Evolutionary conservation across 2,888 invertebrate species (phyloP).

Genomic region (Zonitis immaculata): DNA sequence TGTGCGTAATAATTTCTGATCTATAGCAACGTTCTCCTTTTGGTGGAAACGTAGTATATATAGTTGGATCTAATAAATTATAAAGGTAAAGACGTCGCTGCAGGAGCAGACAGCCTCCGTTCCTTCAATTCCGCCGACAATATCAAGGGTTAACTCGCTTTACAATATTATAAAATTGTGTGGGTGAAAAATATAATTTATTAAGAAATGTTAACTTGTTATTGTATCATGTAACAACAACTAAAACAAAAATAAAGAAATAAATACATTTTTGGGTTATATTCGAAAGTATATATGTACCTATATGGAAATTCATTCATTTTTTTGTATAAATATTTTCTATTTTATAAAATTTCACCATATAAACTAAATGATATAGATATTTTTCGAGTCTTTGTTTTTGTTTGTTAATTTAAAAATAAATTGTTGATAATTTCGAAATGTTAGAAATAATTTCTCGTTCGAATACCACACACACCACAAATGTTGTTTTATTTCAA

Average conservation of each 20-base stretch:
- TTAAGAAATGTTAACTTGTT: background rate
- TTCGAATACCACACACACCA: conserved; percentile 34
- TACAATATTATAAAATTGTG: conserved; percentile 1
- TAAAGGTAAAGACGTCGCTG: conserved; percentile 28
- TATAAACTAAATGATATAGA: no score
- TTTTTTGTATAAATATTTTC: no score
- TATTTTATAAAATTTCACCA: no score
- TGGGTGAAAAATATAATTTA: conserved; percentile 9
- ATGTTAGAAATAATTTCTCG: conserved; percentile 25
- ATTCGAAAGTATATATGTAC: no score
- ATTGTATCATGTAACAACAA: background rate
- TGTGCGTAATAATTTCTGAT: no score
- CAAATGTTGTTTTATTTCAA: conserved; percentile 41
- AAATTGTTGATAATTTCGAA: conserved; percentile 1
- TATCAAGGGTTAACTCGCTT: conserved; percentile 24
- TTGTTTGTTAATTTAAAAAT: background rate
- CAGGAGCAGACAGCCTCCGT: conserved; percentile 33
- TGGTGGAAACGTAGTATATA: no score
- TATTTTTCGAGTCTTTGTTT: background rate
- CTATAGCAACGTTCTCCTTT: no score
- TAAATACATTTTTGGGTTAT: background rate
- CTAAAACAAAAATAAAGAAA: no score
- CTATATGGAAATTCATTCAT: no score
- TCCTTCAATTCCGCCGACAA: conserved; percentile 27
- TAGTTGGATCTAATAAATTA: conserved; percentile 44